Base-by-base conservation (phyloP, 2,113 vertebrate species). In the Calyptomena viridis region DNA sequence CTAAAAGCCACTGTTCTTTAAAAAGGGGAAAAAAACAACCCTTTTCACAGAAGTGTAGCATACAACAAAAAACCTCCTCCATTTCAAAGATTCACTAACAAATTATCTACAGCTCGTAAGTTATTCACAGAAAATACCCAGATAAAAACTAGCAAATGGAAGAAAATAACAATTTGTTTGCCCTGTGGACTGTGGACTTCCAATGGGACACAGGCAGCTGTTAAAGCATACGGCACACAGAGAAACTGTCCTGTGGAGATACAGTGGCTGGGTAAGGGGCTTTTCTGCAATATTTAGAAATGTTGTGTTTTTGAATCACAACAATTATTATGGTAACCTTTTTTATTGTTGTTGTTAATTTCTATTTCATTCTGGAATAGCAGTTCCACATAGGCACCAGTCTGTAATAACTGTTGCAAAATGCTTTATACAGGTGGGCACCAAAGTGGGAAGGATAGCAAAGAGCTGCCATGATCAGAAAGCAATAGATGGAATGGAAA, bases 401-500 rank as follows among this genome's bases (percentile, higher is more conserved):
- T 8, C 56, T 55, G 30, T 12, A 52, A n/a, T 0, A 52, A 22
- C 21, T 39, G 15, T 4, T 55, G 60, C 28, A 67, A 92, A 80
- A 71, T 8, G 13, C 33, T 87, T 89, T 33, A 6, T 31, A 7
- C 8, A 85, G 11, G 14, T 4, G 8, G 7, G 24, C 30, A 89
- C 3, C 35, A 21, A 31, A 20, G 9, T n/a, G 14, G 39, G 33
- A 27, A 66, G 39, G 24, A 55, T 0, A 58, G 33, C 1, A 1
- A 72, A 77, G 42, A 49, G 19, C 55, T 84, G 27, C 40, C 1
- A 0, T 37, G n/a, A 1, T 10, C 72, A 66, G 59, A 63, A 63
- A 77, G 30, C 4, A 0, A 9, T 5, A 35, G 0, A 1, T 20
- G 13, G 50, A 59, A 31, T 4, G 6, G 64, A 46, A 74, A 62